Evolutionary conservation across 2,113 vertebrate species (phyloP).

Genomic region (Daboia siamensis): DNA sequence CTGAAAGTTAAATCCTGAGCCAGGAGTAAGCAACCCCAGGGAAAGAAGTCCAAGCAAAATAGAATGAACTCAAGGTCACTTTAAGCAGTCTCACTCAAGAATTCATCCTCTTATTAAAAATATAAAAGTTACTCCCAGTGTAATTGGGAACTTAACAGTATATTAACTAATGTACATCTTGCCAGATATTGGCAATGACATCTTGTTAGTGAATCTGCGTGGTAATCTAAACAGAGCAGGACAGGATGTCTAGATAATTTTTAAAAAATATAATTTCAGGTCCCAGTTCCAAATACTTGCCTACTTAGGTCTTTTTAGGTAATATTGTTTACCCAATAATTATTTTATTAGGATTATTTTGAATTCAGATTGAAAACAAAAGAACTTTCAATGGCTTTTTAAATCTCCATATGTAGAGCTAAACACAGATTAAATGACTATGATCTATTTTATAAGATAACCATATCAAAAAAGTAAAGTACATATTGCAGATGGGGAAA

Average conservation of each 20-base stretch:
- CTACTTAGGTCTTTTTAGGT: not conserved
- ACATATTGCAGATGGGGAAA: not conserved
- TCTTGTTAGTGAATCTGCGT: not conserved
- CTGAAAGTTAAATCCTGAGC: conserved; percentile 16
- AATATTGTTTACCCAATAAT: not conserved
- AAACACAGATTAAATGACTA: not conserved
- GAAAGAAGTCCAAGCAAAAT: not conserved
- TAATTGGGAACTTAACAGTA: not conserved
- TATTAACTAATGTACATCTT: not conserved
- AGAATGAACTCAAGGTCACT: not conserved
- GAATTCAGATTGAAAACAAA: not conserved
- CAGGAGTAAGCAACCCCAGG: not conserved
- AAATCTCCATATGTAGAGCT: not conserved
- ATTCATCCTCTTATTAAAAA: not conserved
- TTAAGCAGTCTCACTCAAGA: not conserved
- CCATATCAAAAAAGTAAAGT: not conserved
- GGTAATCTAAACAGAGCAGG: not conserved
- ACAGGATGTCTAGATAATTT: not conserved
- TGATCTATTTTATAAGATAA: not conserved
- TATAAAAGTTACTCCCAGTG: not conserved
- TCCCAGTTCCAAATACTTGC: not conserved
- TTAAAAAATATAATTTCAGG: not conserved
- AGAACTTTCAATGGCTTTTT: not conserved
- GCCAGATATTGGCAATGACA: not conserved
- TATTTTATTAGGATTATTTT: not conserved